Evolutionary conservation across 2,797 vertebrate genomes (phyloP).

Genomic region (Typhlichthys eigenmanni): DNA sequence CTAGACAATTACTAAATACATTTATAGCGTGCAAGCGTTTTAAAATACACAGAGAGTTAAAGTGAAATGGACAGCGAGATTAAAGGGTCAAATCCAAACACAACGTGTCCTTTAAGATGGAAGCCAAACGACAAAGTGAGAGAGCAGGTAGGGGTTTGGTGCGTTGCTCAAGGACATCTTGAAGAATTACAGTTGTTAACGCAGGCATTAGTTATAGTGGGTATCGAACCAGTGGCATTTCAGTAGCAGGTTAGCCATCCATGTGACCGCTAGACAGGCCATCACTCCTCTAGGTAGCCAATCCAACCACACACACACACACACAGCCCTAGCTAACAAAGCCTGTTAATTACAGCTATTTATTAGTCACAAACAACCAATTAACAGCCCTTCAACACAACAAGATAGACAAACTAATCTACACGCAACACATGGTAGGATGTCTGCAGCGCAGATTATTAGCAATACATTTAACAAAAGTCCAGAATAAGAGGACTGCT

Average conservation of each 20-base stretch:
- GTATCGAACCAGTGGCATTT: no score
- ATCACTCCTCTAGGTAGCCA: background rate
- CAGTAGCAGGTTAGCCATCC: no score
- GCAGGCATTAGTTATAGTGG: no score
- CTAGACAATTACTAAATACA: no score
- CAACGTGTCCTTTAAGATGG: no score
- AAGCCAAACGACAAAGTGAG: no score
- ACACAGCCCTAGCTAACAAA: constrained; percentile 39
- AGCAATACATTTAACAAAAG: constrained; percentile 50
- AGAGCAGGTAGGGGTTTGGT: no score
- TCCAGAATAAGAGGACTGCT: constrained; percentile 51
- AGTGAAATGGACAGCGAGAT: background rate
- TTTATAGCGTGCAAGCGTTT: no score
- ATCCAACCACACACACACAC: background rate
- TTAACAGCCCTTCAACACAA: constrained; percentile 66
- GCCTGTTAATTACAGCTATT: constrained; percentile 71
- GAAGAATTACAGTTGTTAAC: no score
- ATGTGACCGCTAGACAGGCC: no score
- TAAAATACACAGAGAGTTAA: background rate
- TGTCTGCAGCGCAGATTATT: constrained; percentile 51
- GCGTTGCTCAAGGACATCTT: no score
- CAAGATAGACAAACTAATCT: constrained; percentile 71
- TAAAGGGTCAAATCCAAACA: background rate
- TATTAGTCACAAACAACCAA: constrained; percentile 70
- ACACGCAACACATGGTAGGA: constrained; percentile 61